Base-by-base conservation (phyloP, 2,113 vertebrate genomes). In the Colinus virginianus region DNA sequence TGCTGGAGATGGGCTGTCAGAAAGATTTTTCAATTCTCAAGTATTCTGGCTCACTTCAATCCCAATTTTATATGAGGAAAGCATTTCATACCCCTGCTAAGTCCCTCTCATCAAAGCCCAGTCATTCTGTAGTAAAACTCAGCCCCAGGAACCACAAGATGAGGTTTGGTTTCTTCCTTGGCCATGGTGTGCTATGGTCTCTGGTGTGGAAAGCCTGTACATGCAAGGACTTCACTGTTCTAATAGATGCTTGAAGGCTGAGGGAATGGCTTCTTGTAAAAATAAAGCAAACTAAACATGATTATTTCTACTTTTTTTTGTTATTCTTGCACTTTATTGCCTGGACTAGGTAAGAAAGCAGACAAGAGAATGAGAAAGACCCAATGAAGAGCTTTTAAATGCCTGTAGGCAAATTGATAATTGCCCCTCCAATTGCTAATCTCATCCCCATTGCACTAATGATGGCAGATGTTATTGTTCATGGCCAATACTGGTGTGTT, bases 341-440 rank as follows among this genome's bases (percentile, higher is more conserved):
- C 80, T 89, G 69, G 87, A 62, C 48, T 22, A 56, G 48, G 53
- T 38, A 68, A 64, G 51, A 70, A 46, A 51, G 48, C 63, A 94
- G 66, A 53, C 58, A 68, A 77, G 81, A 53, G 58, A 74, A 66
- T 3, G 28, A 87, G 63, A 61, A 66, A 76, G 38, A 11, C 20
- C 53, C 58, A 61, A 2, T 53, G 58, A 88, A 80, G 84, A 46
- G 42, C 30, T 46, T 87, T 81, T 72, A 76, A 87, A 76, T 84
- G 69, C 40, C 84, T 90, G 74, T 82, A 76, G 58, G 66, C 48
- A 90, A 84, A 77, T 23, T 49, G 81, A 82, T 82, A 53, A 55
- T 59, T 79, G 82, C 51, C 70, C 87, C 55, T 95, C 42, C 9
- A 64, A 76, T 68, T 79, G 67, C 90, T 91, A 66, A 92, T 91